Conservation (phyloP, 2,888 invertebrate species). For the Keiferia lycopersicella region DNA sequence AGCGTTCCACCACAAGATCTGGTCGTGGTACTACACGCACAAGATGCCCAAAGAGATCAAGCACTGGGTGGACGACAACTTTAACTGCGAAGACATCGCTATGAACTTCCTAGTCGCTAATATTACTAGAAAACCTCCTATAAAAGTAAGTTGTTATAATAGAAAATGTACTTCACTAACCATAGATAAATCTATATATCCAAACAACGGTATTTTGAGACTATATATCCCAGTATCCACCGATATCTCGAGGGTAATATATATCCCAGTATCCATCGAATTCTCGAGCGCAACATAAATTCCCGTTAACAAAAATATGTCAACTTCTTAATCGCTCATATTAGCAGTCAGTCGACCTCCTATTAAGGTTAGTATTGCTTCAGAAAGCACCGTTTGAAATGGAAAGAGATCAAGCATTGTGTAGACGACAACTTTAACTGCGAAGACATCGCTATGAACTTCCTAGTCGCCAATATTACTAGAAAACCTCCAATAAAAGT, state of each 20-base stretch:
- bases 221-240: too few relatives aligned
- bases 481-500: conserved; percentile 96
- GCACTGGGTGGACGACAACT: conserved; percentile 95
- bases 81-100: conserved; percentile 99
- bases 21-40: conserved; percentile 96
- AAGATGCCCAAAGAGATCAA: conserved; percentile 92
- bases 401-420: conserved; percentile 90
- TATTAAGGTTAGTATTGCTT: too few relatives aligned
- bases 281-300: too few relatives aligned
- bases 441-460: conserved; percentile 99
- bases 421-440: conserved; percentile 98
- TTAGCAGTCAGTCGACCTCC: too few relatives aligned
- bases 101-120: conserved; percentile 99
- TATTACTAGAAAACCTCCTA: conserved; percentile 95
- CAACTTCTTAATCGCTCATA: too few relatives aligned
- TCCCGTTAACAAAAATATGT: too few relatives aligned
- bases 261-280: too few relatives aligned
- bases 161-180: too few relatives aligned
- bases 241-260: too few relatives aligned
- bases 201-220: too few relatives aligned
- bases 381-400: too few relatives aligned
- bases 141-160: conserved; percentile 83
- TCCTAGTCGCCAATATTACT: conserved; percentile 95
- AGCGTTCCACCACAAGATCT: conserved; percentile 97
- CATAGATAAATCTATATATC: too few relatives aligned